Conservation (phyloP, 2,888 invertebrate species). For the Trachelus iudaicus region DNA sequence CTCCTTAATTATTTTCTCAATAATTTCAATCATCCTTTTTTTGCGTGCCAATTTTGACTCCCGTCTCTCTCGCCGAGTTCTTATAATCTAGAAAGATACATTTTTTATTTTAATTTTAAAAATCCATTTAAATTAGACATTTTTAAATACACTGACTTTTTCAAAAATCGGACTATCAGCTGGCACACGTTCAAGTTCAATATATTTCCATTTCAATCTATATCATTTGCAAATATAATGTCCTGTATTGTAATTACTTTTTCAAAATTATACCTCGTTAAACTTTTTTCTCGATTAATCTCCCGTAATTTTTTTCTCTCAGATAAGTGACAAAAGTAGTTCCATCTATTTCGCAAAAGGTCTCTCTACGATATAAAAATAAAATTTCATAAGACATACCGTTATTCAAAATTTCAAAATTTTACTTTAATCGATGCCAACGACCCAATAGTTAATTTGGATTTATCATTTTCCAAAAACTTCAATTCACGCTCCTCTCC, state of each 20-base stretch:
- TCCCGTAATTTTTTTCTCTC: background rate
- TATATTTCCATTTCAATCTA: background rate
- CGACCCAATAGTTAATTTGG: background rate
- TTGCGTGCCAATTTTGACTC: background rate
- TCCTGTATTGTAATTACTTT: background rate
- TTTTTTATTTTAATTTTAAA: background rate
- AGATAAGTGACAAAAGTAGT: background rate
- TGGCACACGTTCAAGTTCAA: background rate
- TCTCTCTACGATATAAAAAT: background rate
- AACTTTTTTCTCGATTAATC: background rate
- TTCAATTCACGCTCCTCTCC: background rate
- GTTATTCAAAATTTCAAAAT: background rate
- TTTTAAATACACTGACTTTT: background rate
- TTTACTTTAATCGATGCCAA: background rate
- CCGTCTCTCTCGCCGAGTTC: background rate
- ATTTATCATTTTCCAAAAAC: background rate
- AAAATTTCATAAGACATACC: background rate
- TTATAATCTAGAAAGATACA: background rate
- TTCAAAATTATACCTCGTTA: background rate
- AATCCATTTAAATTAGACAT: background rate
- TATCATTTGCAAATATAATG: background rate
- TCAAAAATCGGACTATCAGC: background rate
- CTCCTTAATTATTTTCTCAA: background rate
- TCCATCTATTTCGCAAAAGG: background rate
- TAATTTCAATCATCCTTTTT: background rate